These are phyloP conservation scores for Formica selysi DNA, from an alignment of 1,140 invertebrate species.

Conservation along the genomic window DNA sequence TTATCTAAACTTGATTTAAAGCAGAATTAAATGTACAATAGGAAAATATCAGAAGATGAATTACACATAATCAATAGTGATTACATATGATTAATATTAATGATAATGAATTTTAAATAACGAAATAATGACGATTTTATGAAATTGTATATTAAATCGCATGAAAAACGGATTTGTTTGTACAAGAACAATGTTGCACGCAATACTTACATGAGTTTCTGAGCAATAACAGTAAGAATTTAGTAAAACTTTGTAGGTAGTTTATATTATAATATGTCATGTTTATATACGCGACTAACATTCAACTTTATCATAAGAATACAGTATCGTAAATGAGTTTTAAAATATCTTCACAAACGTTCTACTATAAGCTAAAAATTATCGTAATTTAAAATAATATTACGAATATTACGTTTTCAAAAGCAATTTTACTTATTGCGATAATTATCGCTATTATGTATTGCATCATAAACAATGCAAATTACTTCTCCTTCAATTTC, in stretches of 20 bases:
- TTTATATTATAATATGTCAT: not conserved
- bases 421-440: not conserved
- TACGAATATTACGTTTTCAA: not conserved
- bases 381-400: not conserved
- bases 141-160: too few relatives aligned
- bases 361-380: not conserved
- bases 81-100: not conserved
- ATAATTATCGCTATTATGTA: not conserved
- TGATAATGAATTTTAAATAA: not conserved
- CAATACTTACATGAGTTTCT: conserved; percentile 9
- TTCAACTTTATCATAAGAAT: not conserved
- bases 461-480: not conserved
- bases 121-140: not conserved
- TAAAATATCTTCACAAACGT: not conserved
- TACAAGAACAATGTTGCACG: not conserved
- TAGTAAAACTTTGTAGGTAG: not conserved
- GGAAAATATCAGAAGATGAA: not conserved
- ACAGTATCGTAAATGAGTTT: not conserved
- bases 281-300: not conserved
- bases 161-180: not conserved
- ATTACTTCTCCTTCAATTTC: not conserved
- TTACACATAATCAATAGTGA: not conserved
- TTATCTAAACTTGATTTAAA: not conserved
- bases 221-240: not conserved
- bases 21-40: not conserved